Evolutionary conservation across 2,888 invertebrate genomes (phyloP).

Genomic region (Theretra japonica): DNA sequence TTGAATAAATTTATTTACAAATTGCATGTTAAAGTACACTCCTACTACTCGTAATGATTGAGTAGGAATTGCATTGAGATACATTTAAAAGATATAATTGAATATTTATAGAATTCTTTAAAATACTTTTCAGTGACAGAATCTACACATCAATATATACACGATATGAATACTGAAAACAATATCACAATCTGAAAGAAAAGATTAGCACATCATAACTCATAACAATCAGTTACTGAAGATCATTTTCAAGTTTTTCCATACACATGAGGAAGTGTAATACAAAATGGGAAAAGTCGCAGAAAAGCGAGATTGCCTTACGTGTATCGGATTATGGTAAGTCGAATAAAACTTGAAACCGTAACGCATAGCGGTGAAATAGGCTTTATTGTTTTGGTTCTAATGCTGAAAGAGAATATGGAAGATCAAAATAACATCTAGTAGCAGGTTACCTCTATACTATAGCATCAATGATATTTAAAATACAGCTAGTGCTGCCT

Average conservation of each 20-base stretch:
- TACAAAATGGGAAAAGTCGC: conserved; percentile 9
- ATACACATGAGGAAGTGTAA: background rate
- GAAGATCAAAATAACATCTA: background rate
- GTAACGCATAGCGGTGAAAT: background rate
- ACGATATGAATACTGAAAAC: no score
- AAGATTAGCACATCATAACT: background rate
- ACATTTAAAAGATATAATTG: no score
- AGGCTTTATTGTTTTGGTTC: background rate
- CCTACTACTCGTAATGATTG: no score
- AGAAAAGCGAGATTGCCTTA: conserved; percentile 2
- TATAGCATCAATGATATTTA: no score
- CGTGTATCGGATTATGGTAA: conserved; percentile 24
- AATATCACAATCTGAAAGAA: no score
- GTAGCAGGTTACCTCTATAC: background rate
- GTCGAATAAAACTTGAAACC: conserved; percentile 1
- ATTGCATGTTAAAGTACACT: no score
- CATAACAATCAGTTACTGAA: background rate
- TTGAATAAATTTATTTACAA: no score
- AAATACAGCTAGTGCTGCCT: no score
- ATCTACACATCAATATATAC: no score
- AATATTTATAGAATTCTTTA: no score
- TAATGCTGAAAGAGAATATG: background rate
- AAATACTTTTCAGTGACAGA: no score
- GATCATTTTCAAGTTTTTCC: conserved; percentile 1
- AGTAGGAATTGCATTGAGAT: no score